These are phyloP conservation scores for Melierax canorus DNA, from an alignment of 2,113 vertebrate genomes.

Conservation along the genomic window DNA sequence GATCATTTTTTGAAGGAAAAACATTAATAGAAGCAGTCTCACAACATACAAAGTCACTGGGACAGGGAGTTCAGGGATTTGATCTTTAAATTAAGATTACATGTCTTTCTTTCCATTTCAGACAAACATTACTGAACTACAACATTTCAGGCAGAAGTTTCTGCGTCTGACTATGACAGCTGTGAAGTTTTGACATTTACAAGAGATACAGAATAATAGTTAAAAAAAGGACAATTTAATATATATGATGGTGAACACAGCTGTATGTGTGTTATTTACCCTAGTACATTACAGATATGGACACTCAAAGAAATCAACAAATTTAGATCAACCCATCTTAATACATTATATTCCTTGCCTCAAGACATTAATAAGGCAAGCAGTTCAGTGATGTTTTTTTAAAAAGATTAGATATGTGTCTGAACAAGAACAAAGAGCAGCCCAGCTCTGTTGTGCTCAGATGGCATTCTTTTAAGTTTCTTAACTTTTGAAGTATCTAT, in stretches of 20 bases:
- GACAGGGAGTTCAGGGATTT: not conserved
- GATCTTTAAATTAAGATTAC: not conserved
- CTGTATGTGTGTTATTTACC: not conserved
- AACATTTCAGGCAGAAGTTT: not conserved
- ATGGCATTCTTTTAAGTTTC: not conserved
- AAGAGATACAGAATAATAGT: not conserved
- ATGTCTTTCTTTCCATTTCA: not conserved
- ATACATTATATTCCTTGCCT: not conserved
- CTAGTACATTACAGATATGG: not conserved
- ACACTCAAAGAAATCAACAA: not conserved
- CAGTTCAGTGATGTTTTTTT: not conserved
- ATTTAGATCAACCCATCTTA: not conserved
- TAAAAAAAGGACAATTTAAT: not conserved
- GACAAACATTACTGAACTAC: not conserved
- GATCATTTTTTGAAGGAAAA: not conserved
- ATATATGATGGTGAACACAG: not conserved
- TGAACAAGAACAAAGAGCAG: not conserved
- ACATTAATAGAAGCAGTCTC: not conserved
- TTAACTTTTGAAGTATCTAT: not conserved
- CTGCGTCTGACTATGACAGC: not conserved
- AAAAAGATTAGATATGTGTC: not conserved
- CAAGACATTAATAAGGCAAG: not conserved
- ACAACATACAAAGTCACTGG: not conserved
- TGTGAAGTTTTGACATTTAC: not conserved
- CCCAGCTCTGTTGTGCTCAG: not conserved